These are phyloP conservation scores for Anableps anableps DNA, from an alignment of 2,797 vertebrate species.

Conservation along the genomic window DNA sequence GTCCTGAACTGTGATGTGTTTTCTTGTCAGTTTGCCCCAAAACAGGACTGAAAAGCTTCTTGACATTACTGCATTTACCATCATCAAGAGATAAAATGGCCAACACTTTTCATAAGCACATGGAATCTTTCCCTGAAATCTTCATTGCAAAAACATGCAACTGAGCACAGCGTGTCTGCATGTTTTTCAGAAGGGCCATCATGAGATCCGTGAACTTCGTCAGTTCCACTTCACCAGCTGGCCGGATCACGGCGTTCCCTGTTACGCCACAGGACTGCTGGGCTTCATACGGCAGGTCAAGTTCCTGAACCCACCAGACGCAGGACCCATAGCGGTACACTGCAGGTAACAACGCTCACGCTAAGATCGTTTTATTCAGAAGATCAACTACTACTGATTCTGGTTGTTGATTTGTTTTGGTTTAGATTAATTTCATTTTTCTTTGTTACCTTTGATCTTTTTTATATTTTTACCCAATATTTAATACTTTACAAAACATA, in stretches of 20 bases:
- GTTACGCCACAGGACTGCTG: constrained; percentile 94
- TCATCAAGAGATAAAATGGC: constrained; percentile 18
- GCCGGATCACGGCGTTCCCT: constrained; percentile 97
- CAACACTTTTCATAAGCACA: neutral
- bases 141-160: neutral
- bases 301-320: constrained; percentile 94
- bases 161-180: constrained; percentile 1
- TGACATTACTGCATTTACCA: constrained; percentile 29
- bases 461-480: neutral
- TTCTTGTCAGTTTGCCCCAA: constrained; percentile 44
- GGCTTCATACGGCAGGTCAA: constrained; percentile 97
- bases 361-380: neutral
- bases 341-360: constrained; percentile 87
- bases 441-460: neutral
- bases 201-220: constrained; percentile 95
- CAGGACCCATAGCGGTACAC: constrained; percentile 93
- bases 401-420: neutral
- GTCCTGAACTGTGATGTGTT: constrained; percentile 47
- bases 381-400: constrained; percentile 2
- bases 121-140: neutral
- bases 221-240: constrained; percentile 99
- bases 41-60: constrained; percentile 29
- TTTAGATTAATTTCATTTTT: neutral
- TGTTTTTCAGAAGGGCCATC: constrained; percentile 92
- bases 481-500: neutral